Conservation (phyloP, 2,797 vertebrate genomes). For the Craterocephalus amniculus region DNA sequence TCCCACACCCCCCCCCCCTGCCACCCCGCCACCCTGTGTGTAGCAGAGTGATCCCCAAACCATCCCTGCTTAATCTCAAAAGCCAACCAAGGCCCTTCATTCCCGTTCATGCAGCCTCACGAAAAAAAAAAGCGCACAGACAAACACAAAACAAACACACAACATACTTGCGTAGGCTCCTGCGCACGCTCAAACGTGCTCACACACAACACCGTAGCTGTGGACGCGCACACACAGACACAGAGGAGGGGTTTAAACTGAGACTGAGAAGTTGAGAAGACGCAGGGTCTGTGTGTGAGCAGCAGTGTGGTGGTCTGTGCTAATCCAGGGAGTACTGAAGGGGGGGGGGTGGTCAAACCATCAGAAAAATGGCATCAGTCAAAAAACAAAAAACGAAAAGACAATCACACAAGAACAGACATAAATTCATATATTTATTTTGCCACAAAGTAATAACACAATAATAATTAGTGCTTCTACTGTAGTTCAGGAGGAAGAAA, state of each 20-base stretch:
- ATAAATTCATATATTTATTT: too few species aligned
- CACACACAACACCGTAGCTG: constrained; percentile 10
- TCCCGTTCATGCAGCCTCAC: constrained; percentile 7
- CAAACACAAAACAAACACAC: constrained; percentile 29
- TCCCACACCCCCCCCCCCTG: constrained; percentile 8
- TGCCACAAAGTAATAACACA: too few species aligned
- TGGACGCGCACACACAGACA: constrained; percentile 6
- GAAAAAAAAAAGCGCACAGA: constrained; percentile 14
- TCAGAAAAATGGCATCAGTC: constrained; percentile 27
- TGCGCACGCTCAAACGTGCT: constrained; percentile 30
- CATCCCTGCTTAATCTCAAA: constrained; percentile 82
- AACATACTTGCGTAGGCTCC: constrained; percentile 29
- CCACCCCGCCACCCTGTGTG: constrained; percentile 27
- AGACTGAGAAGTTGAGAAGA: constrained; percentile 69
- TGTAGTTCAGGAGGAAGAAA: too few species aligned
- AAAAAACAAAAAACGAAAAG: too few species aligned
- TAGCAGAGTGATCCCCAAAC: constrained; percentile 75
- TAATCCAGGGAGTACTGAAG: constrained; percentile 56
- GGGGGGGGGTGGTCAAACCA: constrained; percentile 28
- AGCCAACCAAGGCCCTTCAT: constrained; percentile 43
- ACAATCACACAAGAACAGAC: neutral
- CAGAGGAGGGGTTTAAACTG: constrained; percentile 34
- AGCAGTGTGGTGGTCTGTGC: constrained; percentile 62
- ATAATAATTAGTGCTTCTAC: too few species aligned
- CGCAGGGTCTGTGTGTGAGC: constrained; percentile 72